phyloP scores from a whole-genome alignment of 2,113 vertebrate species.

The Dicaeum eximium region DNA sequence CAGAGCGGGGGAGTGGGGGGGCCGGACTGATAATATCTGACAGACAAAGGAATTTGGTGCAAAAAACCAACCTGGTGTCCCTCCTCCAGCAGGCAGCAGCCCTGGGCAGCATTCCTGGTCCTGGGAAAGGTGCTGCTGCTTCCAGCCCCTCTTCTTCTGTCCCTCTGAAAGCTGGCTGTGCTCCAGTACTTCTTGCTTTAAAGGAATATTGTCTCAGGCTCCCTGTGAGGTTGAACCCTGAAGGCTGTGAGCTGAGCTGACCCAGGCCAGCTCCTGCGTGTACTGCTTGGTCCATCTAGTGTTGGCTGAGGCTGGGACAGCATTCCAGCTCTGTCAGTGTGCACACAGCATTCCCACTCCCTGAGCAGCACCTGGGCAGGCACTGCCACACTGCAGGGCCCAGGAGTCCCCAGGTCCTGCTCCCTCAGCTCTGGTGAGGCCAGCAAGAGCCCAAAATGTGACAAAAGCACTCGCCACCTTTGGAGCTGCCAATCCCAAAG shows the following conservation, averaged over 20 bases:
- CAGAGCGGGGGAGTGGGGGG: background rate
- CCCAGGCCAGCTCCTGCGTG: background rate
- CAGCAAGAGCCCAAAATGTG: background rate
- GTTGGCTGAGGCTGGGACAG: background rate
- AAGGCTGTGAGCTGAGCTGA: accelerated
- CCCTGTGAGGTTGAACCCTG: background rate
- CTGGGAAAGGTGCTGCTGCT: background rate
- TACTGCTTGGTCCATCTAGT: background rate
- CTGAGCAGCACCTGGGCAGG: background rate
- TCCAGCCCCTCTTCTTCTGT: background rate
- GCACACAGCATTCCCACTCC: background rate
- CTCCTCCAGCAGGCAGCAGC: background rate
- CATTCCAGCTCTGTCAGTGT: accelerated
- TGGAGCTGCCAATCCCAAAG: background rate
- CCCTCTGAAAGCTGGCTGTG: accelerated
- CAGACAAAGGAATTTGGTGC: slow-evolving; percentile 43
- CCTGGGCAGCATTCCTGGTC: background rate
- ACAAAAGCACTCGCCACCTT: background rate
- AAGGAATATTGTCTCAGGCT: no score
- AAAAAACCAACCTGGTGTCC: background rate
- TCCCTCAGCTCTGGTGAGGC: background rate
- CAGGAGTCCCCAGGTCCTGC: accelerated
- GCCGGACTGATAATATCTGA: slow-evolving; percentile 52
- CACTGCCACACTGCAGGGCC: background rate
- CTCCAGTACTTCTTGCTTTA: background rate